Conservation (phyloP, 2,888 invertebrate genomes). For the Neelides folsomi region DNA sequence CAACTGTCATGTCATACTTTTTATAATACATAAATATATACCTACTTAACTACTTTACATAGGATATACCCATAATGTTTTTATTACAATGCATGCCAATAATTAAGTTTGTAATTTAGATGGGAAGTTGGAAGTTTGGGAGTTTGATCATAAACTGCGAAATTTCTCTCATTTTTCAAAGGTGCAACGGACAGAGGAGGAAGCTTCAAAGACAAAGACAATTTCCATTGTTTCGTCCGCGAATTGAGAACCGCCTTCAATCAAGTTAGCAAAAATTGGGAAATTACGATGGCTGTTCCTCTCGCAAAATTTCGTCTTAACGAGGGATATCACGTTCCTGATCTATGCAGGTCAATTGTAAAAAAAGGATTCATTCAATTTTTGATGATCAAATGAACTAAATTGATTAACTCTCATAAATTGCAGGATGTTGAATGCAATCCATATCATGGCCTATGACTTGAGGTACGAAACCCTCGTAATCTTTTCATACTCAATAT, state of each 20-base stretch:
- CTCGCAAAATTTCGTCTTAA: conserved; percentile 72
- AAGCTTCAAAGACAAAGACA: conserved; percentile 66
- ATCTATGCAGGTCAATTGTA: conserved; percentile 62
- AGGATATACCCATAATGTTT: no score
- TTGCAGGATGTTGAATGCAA: conserved; percentile 18
- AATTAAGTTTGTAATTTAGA: no score
- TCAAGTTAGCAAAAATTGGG: conserved; percentile 61
- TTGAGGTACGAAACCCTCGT: conserved; percentile 3
- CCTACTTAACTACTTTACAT: no score
- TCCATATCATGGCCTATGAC: conserved; percentile 32
- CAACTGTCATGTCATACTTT: no score
- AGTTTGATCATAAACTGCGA: conserved; percentile 38
- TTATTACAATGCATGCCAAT: no score
- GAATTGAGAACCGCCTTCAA: conserved; percentile 67
- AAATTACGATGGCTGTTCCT: conserved; percentile 70
- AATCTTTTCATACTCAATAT: no score
- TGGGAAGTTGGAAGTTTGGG: no score
- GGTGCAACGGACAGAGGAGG: conserved; percentile 77
- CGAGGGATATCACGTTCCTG: conserved; percentile 82
- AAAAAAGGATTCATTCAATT: not conserved
- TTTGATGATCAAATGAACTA: not conserved
- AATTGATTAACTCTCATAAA: conserved; percentile 1
- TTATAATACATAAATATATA: no score
- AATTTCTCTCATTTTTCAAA: conserved; percentile 51
- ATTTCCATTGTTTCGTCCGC: conserved; percentile 66